These are phyloP conservation scores for Drosophila pseudotalamancana DNA, from an alignment of 2,888 invertebrate species.

Conservation along the genomic window DNA sequence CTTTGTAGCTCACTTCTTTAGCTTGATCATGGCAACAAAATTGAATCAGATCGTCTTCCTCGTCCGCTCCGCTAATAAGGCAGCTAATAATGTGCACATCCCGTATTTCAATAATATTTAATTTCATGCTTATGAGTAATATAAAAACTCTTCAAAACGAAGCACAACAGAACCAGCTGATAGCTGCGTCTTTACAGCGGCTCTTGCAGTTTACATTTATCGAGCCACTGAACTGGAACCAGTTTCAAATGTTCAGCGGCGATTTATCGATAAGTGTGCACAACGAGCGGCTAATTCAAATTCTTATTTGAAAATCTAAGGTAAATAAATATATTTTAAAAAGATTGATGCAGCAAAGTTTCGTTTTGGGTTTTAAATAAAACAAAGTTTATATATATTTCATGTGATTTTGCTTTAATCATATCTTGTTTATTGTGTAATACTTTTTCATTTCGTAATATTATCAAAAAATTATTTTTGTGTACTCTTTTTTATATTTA, in stretches of 20 bases:
- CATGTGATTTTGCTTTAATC: conserved; percentile 46
- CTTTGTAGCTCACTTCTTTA: conserved; percentile 38
- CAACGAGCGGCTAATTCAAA: neutral
- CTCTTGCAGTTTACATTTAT: neutral
- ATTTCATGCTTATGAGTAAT: conserved; percentile 26
- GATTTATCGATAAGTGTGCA: conserved; percentile 16
- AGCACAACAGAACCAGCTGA: conserved; percentile 19
- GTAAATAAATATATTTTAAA: neutral
- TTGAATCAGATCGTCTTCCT: neutral
- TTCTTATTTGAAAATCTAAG: neutral
- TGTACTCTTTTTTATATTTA: conserved; percentile 36
- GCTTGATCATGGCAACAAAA: conserved; percentile 30
- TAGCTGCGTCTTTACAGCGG: neutral
- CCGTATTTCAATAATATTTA: conserved; percentile 18
- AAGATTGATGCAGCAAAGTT: neutral
- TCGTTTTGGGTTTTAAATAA: neutral
- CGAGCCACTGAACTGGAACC: neutral
- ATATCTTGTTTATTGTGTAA: conserved; percentile 57
- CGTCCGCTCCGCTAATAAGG: neutral
- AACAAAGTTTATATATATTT: conserved; percentile 11
- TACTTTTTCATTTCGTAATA: conserved; percentile 56
- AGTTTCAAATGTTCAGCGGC: neutral
- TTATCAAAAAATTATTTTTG: conserved; percentile 64
- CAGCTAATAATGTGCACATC: conserved; percentile 6
- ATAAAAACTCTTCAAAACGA: neutral